Base-by-base conservation (phyloP, 2,888 invertebrate genomes). In the Polia nebulosa region DNA sequence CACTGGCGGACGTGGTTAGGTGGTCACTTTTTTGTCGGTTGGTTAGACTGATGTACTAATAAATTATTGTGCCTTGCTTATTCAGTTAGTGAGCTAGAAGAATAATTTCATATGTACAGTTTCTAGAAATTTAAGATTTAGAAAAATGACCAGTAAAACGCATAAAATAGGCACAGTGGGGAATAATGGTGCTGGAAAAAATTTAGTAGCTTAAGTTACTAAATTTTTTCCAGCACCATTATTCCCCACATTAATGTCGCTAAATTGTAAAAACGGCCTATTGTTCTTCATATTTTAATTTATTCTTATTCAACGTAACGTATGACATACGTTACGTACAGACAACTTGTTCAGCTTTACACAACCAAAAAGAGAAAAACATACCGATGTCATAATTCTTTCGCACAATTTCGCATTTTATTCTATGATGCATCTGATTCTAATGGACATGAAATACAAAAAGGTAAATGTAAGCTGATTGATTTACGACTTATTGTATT, bases 401-500 rank as follows among this genome's bases (percentile, higher is more conserved):
- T 29, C 8, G 7, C 27, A 49, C 64, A 62, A 60, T 68, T 69
- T 77, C 36, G 9, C 61, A 67, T 73, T 55, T 65, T 52, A 72
- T 81, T 59, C 53, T 60, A 61, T 58, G 72, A 72, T 79, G 55
- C 67, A 62, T 73, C 60, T 45, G 58, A 76, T 64, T 49, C 41
- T 27, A 78, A 47, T 62, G 41, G 75, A 60, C 66, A 56, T 71
- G 47, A 74, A 72, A 64, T 72, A 80, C 57, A 71, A 75, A 79
- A 65, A 62, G 57, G 57, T 55, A 62, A 69, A 72, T 69, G 41
- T 47, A 29, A 70, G 15, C 34, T 52, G 60, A 78, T 78, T 76
- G 74, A 82, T 82, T 81, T 78, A 78, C 58, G 58, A 74, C 41
- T 65, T 66, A 78, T 76, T 80, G 68, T 72, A 83, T 74, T 78